These are phyloP conservation scores for Hemitrygon akajei DNA, from an alignment of 2,797 vertebrate genomes.

Conservation along the genomic window DNA sequence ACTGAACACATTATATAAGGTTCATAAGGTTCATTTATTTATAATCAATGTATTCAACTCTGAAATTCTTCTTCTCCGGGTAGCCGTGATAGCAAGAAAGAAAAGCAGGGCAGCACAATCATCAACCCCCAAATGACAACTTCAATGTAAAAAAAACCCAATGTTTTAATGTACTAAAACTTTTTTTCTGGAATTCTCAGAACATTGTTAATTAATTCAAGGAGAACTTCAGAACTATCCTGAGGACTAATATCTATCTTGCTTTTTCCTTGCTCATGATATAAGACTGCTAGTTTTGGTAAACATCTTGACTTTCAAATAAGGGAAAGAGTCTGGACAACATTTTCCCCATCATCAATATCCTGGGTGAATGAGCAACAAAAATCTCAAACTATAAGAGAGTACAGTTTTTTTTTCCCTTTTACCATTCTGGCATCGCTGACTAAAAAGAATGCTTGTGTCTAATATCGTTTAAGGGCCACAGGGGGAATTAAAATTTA, in stretches of 20 bases:
- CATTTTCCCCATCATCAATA: not conserved
- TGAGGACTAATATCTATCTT: not conserved
- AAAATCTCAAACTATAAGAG: too few species aligned
- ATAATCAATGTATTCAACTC: too few species aligned
- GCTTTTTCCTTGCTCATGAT: not conserved
- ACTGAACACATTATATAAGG: not conserved
- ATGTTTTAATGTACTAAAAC: not conserved
- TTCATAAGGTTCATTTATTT: too few species aligned
- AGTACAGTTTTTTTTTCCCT: too few species aligned
- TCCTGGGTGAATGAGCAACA: not conserved
- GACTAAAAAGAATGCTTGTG: not conserved
- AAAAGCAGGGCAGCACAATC: too few species aligned
- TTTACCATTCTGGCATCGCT: not conserved
- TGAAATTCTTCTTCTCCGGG: too few species aligned
- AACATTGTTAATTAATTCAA: not conserved
- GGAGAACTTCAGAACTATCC: too few species aligned
- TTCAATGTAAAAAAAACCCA: too few species aligned
- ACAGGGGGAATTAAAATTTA: constrained; percentile 10
- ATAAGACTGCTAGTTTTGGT: too few species aligned
- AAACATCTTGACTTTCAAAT: not conserved
- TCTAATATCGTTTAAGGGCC: not conserved
- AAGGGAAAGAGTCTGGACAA: not conserved
- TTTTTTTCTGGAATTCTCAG: not conserved
- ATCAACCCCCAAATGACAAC: too few species aligned
- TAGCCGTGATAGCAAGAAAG: too few species aligned